phyloP scores from a whole-genome alignment of 2,113 vertebrate genomes.

The Xenopus laevis region DNA sequence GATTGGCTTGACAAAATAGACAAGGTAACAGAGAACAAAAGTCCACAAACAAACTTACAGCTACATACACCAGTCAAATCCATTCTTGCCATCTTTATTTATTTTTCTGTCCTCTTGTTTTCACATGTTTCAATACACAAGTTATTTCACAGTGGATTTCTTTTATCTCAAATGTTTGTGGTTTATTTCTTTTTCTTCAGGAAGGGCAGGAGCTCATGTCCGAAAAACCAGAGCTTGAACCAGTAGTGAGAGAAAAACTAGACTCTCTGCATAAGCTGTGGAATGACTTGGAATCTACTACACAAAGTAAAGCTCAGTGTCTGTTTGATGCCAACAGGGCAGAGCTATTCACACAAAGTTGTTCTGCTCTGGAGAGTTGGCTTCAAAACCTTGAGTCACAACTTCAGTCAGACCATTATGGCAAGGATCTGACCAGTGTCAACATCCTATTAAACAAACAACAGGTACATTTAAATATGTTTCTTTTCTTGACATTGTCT shows the following conservation, averaged over 20 bases:
- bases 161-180: neutral
- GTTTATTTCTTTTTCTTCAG: conserved; percentile 52
- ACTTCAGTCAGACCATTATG: conserved; percentile 83
- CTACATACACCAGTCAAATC: too few species aligned
- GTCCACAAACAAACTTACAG: too few species aligned
- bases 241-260: conserved; percentile 77
- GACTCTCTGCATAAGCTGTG: conserved; percentile 74
- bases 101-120: neutral
- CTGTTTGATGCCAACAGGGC: conserved; percentile 89
- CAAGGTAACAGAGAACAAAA: conserved; percentile 60
- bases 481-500: neutral
- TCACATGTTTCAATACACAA: neutral
- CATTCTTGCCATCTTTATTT: neutral
- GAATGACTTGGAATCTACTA: conserved; percentile 83
- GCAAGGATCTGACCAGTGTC: conserved; percentile 89
- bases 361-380: conserved; percentile 82
- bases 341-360: conserved; percentile 88
- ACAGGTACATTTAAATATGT: conserved; percentile 65
- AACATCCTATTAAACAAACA: conserved; percentile 91
- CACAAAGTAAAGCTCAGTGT: conserved; percentile 82
- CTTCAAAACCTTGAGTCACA: conserved; percentile 78
- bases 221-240: conserved; percentile 82
- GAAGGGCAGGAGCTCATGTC: conserved; percentile 78
- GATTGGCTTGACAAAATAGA: conserved; percentile 91
- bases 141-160: neutral